Conservation (phyloP, 2,113 vertebrate species). For the Pelvicachromis taeniatus region DNA sequence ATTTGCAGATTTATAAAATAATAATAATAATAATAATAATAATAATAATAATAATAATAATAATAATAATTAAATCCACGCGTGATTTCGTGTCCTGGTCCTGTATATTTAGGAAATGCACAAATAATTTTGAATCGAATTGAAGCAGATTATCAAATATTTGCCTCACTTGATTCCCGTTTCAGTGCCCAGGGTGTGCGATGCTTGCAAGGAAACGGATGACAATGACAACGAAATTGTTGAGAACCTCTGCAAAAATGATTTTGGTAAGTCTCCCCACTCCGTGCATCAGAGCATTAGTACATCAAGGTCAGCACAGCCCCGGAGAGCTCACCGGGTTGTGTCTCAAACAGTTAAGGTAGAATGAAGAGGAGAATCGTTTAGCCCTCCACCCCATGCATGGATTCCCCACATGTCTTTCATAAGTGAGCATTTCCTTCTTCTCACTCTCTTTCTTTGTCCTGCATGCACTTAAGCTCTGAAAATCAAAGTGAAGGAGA, state of each 20-base stretch:
- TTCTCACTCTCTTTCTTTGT: background rate
- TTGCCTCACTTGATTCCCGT: background rate
- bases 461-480: slow-evolving; percentile 73
- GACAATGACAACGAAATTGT: slow-evolving; percentile 97
- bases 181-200: slow-evolving; percentile 90
- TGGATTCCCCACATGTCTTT: background rate
- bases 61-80: no score
- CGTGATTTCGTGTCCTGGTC: background rate
- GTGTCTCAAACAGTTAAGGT: background rate
- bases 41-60: no score
- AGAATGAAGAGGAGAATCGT: background rate
- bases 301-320: background rate
- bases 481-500: slow-evolving; percentile 99
- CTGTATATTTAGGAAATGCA: background rate
- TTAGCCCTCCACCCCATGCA: background rate
- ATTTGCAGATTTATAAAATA: no score
- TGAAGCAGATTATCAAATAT: background rate
- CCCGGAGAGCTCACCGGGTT: background rate
- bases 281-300: background rate
- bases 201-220: slow-evolving; percentile 89
- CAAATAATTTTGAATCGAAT: background rate
- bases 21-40: no score
- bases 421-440: background rate
- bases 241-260: slow-evolving; percentile 96
- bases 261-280: slow-evolving; percentile 85